Conservation (phyloP, 2,888 invertebrate species). For the Sminthurides aquaticus region DNA sequence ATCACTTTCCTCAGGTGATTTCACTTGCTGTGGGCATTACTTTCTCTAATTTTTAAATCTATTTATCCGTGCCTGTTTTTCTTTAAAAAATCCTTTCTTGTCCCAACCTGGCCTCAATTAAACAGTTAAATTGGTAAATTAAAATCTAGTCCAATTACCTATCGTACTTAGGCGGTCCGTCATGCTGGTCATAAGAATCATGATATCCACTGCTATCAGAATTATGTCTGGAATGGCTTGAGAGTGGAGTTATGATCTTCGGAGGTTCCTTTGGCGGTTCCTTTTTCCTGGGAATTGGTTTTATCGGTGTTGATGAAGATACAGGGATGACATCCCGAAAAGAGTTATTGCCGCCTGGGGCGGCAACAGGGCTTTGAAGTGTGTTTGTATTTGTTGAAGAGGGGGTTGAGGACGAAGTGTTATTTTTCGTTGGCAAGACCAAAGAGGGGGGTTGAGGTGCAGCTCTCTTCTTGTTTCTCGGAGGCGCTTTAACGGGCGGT, state of each 20-base stretch:
- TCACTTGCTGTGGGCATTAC: too few relatives aligned
- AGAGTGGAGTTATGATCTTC: slow-evolving; percentile 26
- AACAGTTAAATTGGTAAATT: too few relatives aligned
- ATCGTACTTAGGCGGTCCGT: slow-evolving; percentile 47
- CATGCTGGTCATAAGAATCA: slow-evolving; percentile 60
- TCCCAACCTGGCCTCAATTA: too few relatives aligned
- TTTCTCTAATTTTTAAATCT: too few relatives aligned
- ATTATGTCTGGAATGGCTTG: slow-evolving; percentile 61
- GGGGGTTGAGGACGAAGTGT: slow-evolving; percentile 47
- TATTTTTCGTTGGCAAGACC: neutral
- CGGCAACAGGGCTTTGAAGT: neutral
- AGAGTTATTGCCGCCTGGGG: neutral
- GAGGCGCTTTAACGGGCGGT: slow-evolving; percentile 30
- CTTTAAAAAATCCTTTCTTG: too few relatives aligned
- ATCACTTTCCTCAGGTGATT: too few relatives aligned
- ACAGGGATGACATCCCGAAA: slow-evolving; percentile 40
- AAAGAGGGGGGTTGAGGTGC: slow-evolving; percentile 39
- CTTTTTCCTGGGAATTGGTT: slow-evolving; percentile 35
- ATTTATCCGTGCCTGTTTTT: too few relatives aligned
- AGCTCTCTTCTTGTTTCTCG: slow-evolving; percentile 41
- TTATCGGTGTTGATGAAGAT: slow-evolving; percentile 31
- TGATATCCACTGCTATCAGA: slow-evolving; percentile 67
- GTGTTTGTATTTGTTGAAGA: slow-evolving; percentile 48
- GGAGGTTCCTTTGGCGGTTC: slow-evolving; percentile 38
- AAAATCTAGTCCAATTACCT: neutral